These are phyloP conservation scores for Lathamus discolor DNA, from an alignment of 2,113 vertebrate species.

Conservation along the genomic window DNA sequence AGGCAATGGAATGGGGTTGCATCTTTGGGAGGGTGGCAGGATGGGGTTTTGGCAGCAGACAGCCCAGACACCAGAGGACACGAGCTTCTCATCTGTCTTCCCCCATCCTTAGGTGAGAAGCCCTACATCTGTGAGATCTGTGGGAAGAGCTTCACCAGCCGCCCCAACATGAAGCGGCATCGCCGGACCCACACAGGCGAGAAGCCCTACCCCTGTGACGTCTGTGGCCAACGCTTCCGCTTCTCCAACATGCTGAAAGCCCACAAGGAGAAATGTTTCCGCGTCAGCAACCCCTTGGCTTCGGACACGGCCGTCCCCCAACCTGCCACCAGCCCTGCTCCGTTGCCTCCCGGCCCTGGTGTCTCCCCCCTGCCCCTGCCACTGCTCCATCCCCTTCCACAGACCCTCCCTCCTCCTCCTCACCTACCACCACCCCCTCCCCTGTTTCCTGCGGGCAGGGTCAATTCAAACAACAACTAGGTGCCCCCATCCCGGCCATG, in stretches of 20 bases:
- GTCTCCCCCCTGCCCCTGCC: constrained; percentile 71
- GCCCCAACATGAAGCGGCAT: constrained; percentile 99
- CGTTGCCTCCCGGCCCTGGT: constrained; percentile 54
- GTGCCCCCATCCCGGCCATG: background rate
- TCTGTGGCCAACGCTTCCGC: constrained; percentile 94
- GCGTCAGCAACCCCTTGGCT: constrained; percentile 82
- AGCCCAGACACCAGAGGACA: accelerated
- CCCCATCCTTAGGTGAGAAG: constrained; percentile 84
- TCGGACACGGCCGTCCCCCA: constrained; percentile 37
- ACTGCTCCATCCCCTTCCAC: constrained; percentile 75
- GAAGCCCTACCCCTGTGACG: constrained; percentile 95
- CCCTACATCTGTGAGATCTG: constrained; percentile 98
- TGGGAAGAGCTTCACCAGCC: constrained; percentile 97
- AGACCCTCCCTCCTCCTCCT: constrained; percentile 74
- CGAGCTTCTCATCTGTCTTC: accelerated
- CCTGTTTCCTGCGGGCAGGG: constrained; percentile 84
- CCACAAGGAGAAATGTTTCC: constrained; percentile 96
- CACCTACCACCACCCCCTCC: constrained; percentile 80
- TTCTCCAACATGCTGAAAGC: constrained; percentile 99
- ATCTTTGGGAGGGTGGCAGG: background rate
- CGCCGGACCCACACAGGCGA: constrained; percentile 96
- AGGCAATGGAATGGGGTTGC: accelerated
- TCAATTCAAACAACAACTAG: constrained; percentile 80
- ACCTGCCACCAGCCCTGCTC: background rate
- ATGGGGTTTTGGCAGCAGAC: accelerated